A percentile compares a stretch with the other conserved stretches of the same genome.
Conservation (phyloP, 2,888 invertebrate genomes). For the Odontomyia ornata region DNA sequence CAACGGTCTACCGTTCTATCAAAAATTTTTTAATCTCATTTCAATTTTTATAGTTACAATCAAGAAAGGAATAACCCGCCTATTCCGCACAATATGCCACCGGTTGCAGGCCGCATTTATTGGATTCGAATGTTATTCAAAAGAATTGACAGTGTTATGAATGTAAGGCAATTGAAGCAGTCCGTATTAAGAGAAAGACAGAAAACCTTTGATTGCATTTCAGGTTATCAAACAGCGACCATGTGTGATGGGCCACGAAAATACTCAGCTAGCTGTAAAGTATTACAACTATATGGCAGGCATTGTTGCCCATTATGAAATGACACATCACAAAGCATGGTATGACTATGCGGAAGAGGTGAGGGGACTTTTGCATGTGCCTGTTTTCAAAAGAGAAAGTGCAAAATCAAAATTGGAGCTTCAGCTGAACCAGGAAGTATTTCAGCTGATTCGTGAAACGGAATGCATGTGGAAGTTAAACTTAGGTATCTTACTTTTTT, state of each 20-base stretch:
- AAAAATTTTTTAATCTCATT: too few species aligned
- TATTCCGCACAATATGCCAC: conserved; percentile 79
- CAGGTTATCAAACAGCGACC: conserved; percentile 54
- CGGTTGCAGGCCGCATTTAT: conserved; percentile 80
- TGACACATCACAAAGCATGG: conserved; percentile 85
- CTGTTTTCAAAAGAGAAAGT: conserved; percentile 72
- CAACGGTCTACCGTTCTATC: too few species aligned
- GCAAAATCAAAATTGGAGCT: conserved; percentile 72
- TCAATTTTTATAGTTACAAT: conserved; percentile 70
- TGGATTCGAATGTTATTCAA: conserved; percentile 84
- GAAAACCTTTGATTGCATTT: conserved; percentile 49
- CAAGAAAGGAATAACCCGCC: conserved; percentile 79
- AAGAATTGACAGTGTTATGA: conserved; percentile 80
- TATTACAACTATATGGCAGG: conserved; percentile 81
- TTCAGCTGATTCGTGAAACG: conserved; percentile 79
- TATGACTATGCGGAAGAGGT: conserved; percentile 78
- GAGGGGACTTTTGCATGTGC: conserved; percentile 69
- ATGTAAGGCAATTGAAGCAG: conserved; percentile 60
- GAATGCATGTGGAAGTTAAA: conserved; percentile 83
- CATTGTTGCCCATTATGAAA: conserved; percentile 84
- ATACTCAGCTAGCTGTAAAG: conserved; percentile 77
- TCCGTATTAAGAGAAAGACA: conserved; percentile 54
- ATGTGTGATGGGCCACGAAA: conserved; percentile 70
- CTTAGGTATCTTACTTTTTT: conserved; percentile 64
- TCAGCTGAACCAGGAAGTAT: conserved; percentile 78